Conservation (phyloP, 2,888 invertebrate species). For the Cloeon dipterum region DNA sequence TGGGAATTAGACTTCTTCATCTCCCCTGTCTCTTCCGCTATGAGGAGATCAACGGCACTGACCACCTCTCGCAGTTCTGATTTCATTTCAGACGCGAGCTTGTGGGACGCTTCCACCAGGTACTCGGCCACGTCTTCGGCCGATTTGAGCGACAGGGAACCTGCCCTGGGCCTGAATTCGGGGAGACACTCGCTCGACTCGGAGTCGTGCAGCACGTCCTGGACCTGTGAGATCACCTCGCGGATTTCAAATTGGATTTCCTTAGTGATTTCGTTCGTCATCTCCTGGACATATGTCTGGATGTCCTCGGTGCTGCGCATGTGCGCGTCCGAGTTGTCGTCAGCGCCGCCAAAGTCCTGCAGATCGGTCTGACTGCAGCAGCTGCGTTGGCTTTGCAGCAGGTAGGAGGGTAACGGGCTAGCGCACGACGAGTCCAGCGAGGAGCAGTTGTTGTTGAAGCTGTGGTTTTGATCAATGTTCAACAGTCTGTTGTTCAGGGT, state of each 20-base stretch:
- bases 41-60: slow-evolving; percentile 46
- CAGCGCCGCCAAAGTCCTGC: slow-evolving; percentile 29
- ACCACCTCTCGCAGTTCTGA: slow-evolving; percentile 44
- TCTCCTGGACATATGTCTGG: slow-evolving; percentile 51
- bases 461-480: background rate
- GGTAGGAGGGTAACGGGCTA: slow-evolving; percentile 14
- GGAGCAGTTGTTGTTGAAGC: slow-evolving; percentile 17
- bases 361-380: slow-evolving; percentile 53
- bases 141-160: slow-evolving; percentile 31
- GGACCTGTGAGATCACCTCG: slow-evolving; percentile 56
- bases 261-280: slow-evolving; percentile 53
- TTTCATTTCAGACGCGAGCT: slow-evolving; percentile 59
- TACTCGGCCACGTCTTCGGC: slow-evolving; percentile 55
- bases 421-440: slow-evolving; percentile 16
- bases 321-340: slow-evolving; percentile 14
- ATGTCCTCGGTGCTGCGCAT: slow-evolving; percentile 26
- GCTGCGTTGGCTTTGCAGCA: slow-evolving; percentile 27
- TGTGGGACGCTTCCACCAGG: slow-evolving; percentile 50
- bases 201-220: slow-evolving; percentile 49
- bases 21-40: slow-evolving; percentile 17
- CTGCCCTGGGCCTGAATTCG: slow-evolving; percentile 20
- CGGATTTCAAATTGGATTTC: slow-evolving; percentile 63
- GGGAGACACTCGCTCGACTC: slow-evolving; percentile 17
- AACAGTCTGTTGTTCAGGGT: background rate
- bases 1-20: slow-evolving; percentile 7